Conservation (phyloP, 2,888 invertebrate species). For the Venustoraphidia nigricollis region DNA sequence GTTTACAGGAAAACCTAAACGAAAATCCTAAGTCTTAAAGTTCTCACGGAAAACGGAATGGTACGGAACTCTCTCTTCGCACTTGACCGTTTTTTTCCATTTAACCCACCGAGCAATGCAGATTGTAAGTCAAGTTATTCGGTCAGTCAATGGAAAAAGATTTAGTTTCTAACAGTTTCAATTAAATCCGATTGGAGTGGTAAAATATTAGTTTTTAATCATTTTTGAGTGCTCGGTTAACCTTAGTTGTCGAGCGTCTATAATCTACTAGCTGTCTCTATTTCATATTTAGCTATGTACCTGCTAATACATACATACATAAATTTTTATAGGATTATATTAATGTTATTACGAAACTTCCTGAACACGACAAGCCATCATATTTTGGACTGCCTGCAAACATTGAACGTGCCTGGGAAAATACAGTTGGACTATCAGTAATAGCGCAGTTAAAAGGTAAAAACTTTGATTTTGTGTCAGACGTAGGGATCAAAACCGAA, state of each 20-base stretch:
- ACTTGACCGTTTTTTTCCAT: background rate
- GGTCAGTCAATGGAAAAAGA: no score
- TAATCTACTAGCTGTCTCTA: background rate
- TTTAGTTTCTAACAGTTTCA: no score
- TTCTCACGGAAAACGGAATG: no score
- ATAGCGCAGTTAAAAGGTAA: constrained; percentile 44
- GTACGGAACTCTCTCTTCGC: no score
- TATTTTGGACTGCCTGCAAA: constrained; percentile 77
- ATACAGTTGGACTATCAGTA: constrained; percentile 43
- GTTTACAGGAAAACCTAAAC: no score
- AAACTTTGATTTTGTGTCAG: background rate
- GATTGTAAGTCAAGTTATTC: no score
- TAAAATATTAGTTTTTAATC: no score
- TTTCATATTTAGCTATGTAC: constrained; percentile 3
- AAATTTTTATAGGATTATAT: constrained; percentile 42
- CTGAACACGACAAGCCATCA: constrained; percentile 56
- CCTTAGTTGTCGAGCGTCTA: no score
- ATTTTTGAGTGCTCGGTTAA: no score
- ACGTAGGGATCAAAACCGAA: no score
- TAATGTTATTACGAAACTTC: constrained; percentile 45
- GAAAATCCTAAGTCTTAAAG: no score
- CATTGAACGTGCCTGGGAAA: constrained; percentile 72
- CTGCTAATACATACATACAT: background rate
- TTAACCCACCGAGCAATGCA: background rate
- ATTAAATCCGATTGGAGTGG: no score